phyloP scores from a whole-genome alignment of 2,113 vertebrate genomes.

The Pterocles gutturalis region DNA sequence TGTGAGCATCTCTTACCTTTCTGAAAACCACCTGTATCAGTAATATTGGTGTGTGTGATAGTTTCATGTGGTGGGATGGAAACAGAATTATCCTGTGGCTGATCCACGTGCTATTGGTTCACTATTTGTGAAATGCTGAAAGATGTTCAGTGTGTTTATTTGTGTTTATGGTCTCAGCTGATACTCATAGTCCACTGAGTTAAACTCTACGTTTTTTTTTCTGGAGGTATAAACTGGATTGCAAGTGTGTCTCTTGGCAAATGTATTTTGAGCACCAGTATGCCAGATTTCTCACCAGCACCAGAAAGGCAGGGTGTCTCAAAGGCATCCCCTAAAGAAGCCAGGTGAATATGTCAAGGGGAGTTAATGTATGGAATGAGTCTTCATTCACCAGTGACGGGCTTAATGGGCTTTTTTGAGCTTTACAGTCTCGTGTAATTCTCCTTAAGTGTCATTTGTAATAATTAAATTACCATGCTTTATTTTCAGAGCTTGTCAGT shows the following conservation, averaged over 20 bases:
- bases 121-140: background rate
- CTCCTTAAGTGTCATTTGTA: background rate
- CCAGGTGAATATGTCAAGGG: background rate
- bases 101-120: background rate
- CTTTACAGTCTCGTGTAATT: background rate
- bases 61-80: background rate
- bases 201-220: background rate
- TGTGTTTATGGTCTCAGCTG: background rate
- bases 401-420: background rate
- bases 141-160: accelerated
- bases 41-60: background rate
- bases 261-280: background rate
- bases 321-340: background rate
- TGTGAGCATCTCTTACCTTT: background rate
- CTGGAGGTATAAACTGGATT: background rate
- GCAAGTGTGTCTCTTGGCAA: background rate
- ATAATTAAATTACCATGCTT: background rate
- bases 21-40: background rate
- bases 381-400: background rate
- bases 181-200: background rate
- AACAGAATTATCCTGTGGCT: background rate
- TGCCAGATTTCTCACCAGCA: background rate
- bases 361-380: background rate
- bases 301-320: background rate
- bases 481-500: background rate